Conservation (phyloP, 2,113 vertebrate species). For the Anarrhichthys ocellatus region DNA sequence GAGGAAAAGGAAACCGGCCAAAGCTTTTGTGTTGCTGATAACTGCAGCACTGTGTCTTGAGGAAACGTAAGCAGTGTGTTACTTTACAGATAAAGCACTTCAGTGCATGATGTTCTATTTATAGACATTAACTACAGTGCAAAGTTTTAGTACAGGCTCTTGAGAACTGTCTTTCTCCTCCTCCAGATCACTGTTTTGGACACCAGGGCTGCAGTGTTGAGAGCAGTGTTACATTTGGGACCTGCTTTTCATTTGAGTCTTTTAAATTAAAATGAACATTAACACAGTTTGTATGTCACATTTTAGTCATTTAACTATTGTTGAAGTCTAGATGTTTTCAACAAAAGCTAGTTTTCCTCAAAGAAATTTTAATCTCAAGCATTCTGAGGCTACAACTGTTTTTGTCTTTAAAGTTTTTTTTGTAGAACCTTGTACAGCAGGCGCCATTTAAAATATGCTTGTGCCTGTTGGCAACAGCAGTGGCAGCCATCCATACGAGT, state of each 20-base stretch:
- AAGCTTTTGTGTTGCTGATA: slow-evolving; percentile 60
- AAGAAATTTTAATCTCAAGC: not conserved
- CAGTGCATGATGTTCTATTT: slow-evolving; percentile 49
- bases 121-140: slow-evolving; percentile 33
- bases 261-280: slow-evolving; percentile 4
- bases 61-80: slow-evolving; percentile 67
- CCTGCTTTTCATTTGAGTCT: not conserved
- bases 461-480: too few relatives aligned
- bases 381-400: not conserved
- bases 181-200: slow-evolving; percentile 26
- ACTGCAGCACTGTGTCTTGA: slow-evolving; percentile 28
- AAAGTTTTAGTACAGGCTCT: slow-evolving; percentile 9
- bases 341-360: not conserved
- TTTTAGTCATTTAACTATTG: not conserved
- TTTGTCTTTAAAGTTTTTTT: not conserved
- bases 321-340: too few relatives aligned
- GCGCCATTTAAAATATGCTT: too few relatives aligned
- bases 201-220: not conserved
- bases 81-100: slow-evolving; percentile 65
- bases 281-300: not conserved
- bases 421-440: not conserved
- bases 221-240: not conserved
- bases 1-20: slow-evolving; percentile 50
- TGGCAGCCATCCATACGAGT: too few relatives aligned
- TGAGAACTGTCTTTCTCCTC: slow-evolving; percentile 30